Conservation (phyloP, 2,888 invertebrate species). For the Euphydryas editha region DNA sequence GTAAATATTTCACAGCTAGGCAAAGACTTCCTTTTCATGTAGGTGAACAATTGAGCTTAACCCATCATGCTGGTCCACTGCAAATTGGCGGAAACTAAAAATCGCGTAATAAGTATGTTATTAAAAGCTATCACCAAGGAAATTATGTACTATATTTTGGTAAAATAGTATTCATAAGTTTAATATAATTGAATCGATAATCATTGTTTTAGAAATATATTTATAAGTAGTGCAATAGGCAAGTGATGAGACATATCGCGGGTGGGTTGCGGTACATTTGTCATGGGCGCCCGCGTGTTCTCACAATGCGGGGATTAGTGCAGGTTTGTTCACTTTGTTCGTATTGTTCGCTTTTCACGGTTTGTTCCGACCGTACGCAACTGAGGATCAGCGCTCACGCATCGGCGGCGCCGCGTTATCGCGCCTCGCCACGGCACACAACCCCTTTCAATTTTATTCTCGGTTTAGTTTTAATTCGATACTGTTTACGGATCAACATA, state of each 20-base stretch:
- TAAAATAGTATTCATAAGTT: too few species aligned
- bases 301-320: conserved; percentile 72
- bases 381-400: conserved; percentile 62
- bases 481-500: conserved; percentile 76
- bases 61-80: too few species aligned
- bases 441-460: conserved; percentile 70
- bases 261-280: conserved; percentile 50
- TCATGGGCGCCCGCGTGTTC: conserved; percentile 39
- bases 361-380: conserved; percentile 59
- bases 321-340: conserved; percentile 63
- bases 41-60: too few species aligned
- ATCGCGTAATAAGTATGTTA: too few species aligned
- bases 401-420: conserved; percentile 66
- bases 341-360: conserved; percentile 60
- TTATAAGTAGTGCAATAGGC: neutral
- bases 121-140: too few species aligned
- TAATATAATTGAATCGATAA: too few species aligned
- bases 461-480: conserved; percentile 69
- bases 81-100: too few species aligned
- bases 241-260: conserved; percentile 33
- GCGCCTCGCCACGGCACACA: conserved; percentile 61
- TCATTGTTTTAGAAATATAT: too few species aligned
- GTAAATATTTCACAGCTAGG: too few species aligned
- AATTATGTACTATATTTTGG: too few species aligned
- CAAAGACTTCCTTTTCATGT: too few species aligned